Percentiles rank a stretch among this genome's conserved stretches.
phyloP scores from a whole-genome alignment of 2,113 vertebrate genomes.

The Lucifuga dentata region DNA sequence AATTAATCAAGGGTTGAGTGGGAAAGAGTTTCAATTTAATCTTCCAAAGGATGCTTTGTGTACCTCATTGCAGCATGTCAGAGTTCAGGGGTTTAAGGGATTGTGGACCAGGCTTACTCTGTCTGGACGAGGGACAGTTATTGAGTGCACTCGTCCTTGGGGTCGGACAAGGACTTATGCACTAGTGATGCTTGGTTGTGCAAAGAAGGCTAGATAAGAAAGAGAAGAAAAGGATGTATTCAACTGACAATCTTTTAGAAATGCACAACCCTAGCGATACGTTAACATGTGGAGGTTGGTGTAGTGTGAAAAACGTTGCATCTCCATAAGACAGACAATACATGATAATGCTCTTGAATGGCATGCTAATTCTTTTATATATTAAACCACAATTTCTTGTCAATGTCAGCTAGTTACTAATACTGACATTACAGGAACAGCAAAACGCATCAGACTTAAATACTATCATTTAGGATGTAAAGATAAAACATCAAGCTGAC shows the following conservation, averaged over 20 bases:
- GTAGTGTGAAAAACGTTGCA: too few relatives aligned
- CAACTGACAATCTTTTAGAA: not conserved
- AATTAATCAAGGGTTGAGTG: constrained; percentile 77
- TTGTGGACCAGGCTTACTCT: constrained; percentile 76
- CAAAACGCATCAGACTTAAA: too few relatives aligned
- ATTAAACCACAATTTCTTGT: too few relatives aligned
- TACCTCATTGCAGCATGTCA: constrained; percentile 78
- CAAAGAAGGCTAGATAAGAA: constrained; percentile 20
- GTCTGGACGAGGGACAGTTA: constrained; percentile 82
- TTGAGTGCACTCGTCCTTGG: constrained; percentile 83
- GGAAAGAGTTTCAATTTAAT: constrained; percentile 77
- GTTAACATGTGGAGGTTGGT: too few relatives aligned
- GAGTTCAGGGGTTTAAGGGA: constrained; percentile 82
- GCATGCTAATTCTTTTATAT: too few relatives aligned
- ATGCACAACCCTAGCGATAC: too few relatives aligned
- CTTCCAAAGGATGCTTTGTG: constrained; percentile 75
- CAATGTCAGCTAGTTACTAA: too few relatives aligned
- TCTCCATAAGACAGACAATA: too few relatives aligned
- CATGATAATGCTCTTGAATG: too few relatives aligned
- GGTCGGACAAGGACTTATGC: constrained; percentile 78
- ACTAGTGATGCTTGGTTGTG: constrained; percentile 57
- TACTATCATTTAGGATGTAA: too few relatives aligned
- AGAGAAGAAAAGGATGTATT: not conserved
- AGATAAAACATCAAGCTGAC: too few relatives aligned
- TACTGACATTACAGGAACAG: too few relatives aligned